Evolutionary conservation across 2,113 vertebrate species (phyloP), one percentile per base, ranked within the genome.

Genomic region (Lasiurus borealis): DNA sequence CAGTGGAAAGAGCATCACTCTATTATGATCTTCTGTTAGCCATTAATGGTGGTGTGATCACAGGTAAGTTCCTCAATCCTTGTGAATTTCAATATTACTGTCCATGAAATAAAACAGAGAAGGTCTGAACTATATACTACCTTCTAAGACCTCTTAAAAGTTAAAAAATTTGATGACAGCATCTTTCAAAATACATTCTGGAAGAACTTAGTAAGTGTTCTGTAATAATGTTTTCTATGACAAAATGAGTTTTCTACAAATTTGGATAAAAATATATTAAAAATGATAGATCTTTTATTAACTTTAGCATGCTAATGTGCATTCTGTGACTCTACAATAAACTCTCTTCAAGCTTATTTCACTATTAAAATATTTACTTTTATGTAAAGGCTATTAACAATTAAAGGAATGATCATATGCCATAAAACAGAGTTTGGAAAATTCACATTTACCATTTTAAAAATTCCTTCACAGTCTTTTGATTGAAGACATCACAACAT

Each of bases 331-430:
- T 81, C 36, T 81, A 40, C 54, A 72, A 21, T 71, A 69, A 16
- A 16, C 10, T 73, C 14, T 85, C 36, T 62, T 93, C 71, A 85
- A 88, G 34, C 29, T 93, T 83, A 88, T 82, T 90, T 94, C 44
- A 83, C 3, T 78, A 83, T 80, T 12, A 86, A 85, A 93, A 8
- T 13, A 19, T 88, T 85, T 72, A 68, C 80, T 95, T 94, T 96
- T 50, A 80, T 75, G 68, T 82, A 85, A 96, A 90, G 54, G 4
- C 21, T 89, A 11, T 80, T 72, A 78, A 84, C 69, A 80, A 59
- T 18, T 82, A 81, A 95, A 92, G 8, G 4, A 16, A 85, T 82
- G 54, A 18, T 25, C 34, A 85, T 72, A 66, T 52, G 71, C 27
- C 31, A 91, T 18, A 83, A 5, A 85, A 68, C 5, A 36, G 40